phyloP scores from a whole-genome alignment of 2,888 invertebrate species.

The Automeris io region DNA sequence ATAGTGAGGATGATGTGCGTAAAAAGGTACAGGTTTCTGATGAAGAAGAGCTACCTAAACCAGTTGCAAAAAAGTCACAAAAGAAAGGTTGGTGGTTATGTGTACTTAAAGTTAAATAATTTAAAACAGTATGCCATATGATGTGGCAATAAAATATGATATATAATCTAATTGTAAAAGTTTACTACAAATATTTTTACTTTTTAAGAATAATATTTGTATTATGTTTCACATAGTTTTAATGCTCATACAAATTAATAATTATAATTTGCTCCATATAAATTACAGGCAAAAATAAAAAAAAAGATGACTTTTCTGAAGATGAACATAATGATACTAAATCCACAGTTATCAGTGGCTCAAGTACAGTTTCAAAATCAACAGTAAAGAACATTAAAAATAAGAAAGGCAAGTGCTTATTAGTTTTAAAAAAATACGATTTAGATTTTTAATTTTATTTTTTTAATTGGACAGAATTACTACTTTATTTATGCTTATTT shows the following conservation, averaged over 20 bases:
- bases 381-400: slow-evolving; percentile 52
- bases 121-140: not conserved
- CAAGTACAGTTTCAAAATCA: slow-evolving; percentile 39
- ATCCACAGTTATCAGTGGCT: slow-evolving; percentile 41
- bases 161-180: no score
- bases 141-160: not conserved
- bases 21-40: slow-evolving; percentile 49
- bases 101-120: not conserved
- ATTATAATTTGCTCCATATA: not conserved
- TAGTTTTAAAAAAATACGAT: not conserved
- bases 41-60: slow-evolving; percentile 57
- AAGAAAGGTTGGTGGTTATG: slow-evolving; percentile 61
- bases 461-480: no score
- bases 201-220: no score
- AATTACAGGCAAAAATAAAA: slow-evolving; percentile 58
- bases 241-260: no score
- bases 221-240: no score
- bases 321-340: slow-evolving; percentile 62
- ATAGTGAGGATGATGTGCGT: slow-evolving; percentile 49
- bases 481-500: not conserved
- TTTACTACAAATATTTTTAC: no score
- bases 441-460: not conserved
- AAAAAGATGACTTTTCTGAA: slow-evolving; percentile 58
- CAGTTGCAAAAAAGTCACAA: slow-evolving; percentile 64
- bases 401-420: slow-evolving; percentile 53